phyloP scores from a whole-genome alignment of 2,888 invertebrate genomes.

The Heliconius charithonia region DNA sequence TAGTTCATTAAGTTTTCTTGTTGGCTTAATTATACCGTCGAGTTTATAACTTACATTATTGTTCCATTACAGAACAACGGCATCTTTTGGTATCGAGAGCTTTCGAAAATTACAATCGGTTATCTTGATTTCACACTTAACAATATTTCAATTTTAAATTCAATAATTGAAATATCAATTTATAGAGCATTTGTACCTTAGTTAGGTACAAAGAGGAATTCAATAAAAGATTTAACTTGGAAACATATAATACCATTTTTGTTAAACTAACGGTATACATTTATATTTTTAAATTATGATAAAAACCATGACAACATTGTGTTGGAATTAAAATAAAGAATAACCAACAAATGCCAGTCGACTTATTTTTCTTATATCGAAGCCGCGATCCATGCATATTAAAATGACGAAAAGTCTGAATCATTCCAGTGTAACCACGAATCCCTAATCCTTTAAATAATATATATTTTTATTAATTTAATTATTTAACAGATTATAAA shows the following conservation, averaged over 20 bases:
- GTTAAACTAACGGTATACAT: conserved; percentile 3
- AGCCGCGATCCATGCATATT: conserved; percentile 31
- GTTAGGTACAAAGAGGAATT: not conserved
- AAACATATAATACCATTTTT: not conserved
- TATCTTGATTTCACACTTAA: conserved; percentile 6
- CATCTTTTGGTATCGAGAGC: conserved; percentile 24
- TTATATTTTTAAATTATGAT: conserved; percentile 1
- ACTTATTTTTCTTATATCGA: conserved; percentile 31
- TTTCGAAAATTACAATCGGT: conserved; percentile 17
- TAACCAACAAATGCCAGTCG: conserved; percentile 2
- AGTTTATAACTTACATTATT: conserved; percentile 31
- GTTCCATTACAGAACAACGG: conserved; percentile 31
- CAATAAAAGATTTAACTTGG: not conserved
- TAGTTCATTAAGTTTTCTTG: conserved; percentile 23
- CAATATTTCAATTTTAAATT: not conserved
- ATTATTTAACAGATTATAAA: no score
- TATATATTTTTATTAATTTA: no score
- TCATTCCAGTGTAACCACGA: conserved; percentile 25
- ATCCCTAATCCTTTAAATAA: not conserved
- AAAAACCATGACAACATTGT: not conserved
- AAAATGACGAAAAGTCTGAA: conserved; percentile 25
- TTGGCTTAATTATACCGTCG: conserved; percentile 27
- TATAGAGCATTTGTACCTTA: not conserved
- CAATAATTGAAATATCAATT: conserved; percentile 5
- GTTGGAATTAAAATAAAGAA: conserved; percentile 1